These are phyloP conservation scores for Pristionchus mayeri DNA, from an alignment of 2,888 invertebrate species.

Conservation along the genomic window DNA sequence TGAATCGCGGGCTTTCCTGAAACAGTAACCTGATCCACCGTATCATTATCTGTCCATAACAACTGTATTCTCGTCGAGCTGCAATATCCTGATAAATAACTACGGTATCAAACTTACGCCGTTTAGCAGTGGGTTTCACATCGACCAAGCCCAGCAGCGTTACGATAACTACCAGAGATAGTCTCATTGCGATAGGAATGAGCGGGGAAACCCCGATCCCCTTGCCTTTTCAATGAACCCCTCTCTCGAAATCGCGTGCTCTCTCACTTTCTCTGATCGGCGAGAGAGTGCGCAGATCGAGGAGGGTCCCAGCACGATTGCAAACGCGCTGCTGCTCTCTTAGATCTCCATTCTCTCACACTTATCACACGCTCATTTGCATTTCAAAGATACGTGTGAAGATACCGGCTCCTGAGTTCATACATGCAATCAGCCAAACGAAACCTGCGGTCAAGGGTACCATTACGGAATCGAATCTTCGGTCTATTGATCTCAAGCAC, in stretches of 20 bases:
- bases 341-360: not conserved
- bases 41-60: too few species aligned
- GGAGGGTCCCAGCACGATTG: too few species aligned
- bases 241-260: not conserved
- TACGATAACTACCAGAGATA: not conserved
- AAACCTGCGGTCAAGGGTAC: not conserved
- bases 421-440: not conserved
- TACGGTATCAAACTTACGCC: conserved; percentile 24
- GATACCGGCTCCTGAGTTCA: conserved; percentile 14
- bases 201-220: not conserved
- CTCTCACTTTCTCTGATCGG: too few species aligned
- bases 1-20: too few species aligned
- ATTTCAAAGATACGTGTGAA: not conserved
- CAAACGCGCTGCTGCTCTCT: too few species aligned
- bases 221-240: conserved; percentile 12
- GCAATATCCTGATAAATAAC: too few species aligned
- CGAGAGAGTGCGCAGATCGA: too few species aligned
- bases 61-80: too few species aligned
- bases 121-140: not conserved
- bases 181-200: not conserved
- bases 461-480: too few species aligned
- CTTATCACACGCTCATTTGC: not conserved
- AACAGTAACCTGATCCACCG: conserved; percentile 3
- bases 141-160: not conserved
- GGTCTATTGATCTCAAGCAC: not conserved